Percentiles rank a stretch among this genome's conserved stretches.
Evolutionary conservation across 2,888 invertebrate genomes (phyloP).

Genomic region (Epinotia bilunana): DNA sequence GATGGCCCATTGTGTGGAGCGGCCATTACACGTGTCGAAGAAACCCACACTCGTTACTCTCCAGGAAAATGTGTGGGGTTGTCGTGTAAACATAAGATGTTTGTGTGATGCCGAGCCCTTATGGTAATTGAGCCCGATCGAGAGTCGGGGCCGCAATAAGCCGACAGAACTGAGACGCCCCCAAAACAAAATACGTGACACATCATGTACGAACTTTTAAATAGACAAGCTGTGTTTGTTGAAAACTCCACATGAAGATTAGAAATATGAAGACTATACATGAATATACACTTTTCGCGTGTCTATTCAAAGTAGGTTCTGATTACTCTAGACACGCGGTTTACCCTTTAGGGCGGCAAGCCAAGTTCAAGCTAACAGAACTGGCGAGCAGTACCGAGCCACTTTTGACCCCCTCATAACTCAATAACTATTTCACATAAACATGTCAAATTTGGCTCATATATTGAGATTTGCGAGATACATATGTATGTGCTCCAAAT

Average conservation of each 20-base stretch:
- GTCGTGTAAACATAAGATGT: slow-evolving; percentile 40
- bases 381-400: too few relatives aligned
- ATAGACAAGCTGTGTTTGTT: slow-evolving; percentile 4
- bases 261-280: not conserved
- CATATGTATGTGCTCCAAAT: too few relatives aligned
- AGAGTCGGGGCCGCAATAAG: slow-evolving; percentile 28
- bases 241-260: not conserved
- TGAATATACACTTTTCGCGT: not conserved
- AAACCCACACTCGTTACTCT: slow-evolving; percentile 24
- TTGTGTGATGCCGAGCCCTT: slow-evolving; percentile 45
- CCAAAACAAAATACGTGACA: slow-evolving; percentile 31
- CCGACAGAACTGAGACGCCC: slow-evolving; percentile 28
- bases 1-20: too few relatives aligned
- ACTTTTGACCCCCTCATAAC: too few relatives aligned
- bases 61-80: slow-evolving; percentile 34
- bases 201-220: slow-evolving; percentile 12
- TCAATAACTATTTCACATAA: too few relatives aligned
- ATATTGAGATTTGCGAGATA: too few relatives aligned
- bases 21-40: slow-evolving; percentile 30
- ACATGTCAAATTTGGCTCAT: too few relatives aligned
- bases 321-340: too few relatives aligned
- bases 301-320: not conserved
- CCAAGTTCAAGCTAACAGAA: too few relatives aligned
- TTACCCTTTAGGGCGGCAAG: too few relatives aligned
- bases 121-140: slow-evolving; percentile 46